Evolutionary conservation across 2,888 invertebrate genomes (phyloP), one percentile per base, ranked within the genome.

Genomic region (Eilema depressum): DNA sequence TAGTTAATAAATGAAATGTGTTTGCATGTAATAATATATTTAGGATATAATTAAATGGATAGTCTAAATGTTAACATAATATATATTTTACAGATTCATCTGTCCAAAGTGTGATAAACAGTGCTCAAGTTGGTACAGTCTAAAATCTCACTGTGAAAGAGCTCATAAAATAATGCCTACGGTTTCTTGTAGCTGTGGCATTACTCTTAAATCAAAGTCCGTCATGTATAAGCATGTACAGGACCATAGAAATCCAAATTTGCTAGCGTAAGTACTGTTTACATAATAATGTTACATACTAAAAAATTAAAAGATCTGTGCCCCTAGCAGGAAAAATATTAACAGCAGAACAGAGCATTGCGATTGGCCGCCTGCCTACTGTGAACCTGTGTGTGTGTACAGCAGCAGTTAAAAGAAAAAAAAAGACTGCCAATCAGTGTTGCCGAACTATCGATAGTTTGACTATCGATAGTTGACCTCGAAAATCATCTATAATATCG

Each of bases 171-270:
- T 86, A 37, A 76, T 88, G 53, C 94, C 96, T 0, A 86, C 92
- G 25, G 95, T 96, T 0, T 85, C 89, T 65, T 96, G 96, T 80
- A 85, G 87, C 41, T 96, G 96, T 80, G 96, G 96, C 7, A 92
- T 94, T 56, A 89, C 91, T 5, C 88, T 96, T 20, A 94, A 94
- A 75, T 96, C 96, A 14, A 94, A 95, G 84, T 94, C 95, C 20
- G 93, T 94, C 61, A 91, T 96, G 83, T 96, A 96, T 78, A 95
- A 95, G 85, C 96, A 96, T 81, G 90, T 96, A 56, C 92, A 95
- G 74, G 95, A 95, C 78, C 96, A 96, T 81, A 95, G 93, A 80
- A 94, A 94, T 76, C 95, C 95, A 14, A 91, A 93, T 85, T 88
- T 92, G 28, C 87, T 95, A 68, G 90, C 92, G 96, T 96, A 86